Conservation (phyloP, 2,113 vertebrate species). For the Burhinus bistriatus region DNA sequence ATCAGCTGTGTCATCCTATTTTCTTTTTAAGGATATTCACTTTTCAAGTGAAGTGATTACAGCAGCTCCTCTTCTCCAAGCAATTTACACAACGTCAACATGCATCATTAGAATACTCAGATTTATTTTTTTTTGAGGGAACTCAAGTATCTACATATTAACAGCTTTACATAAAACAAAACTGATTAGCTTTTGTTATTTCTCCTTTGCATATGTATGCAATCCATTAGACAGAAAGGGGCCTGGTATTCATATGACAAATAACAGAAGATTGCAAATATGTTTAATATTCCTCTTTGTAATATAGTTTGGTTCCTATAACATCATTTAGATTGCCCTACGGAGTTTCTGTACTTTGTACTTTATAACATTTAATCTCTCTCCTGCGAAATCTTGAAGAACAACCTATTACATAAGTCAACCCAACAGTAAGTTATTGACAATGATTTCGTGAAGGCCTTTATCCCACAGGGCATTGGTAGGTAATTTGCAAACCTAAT, state of each 20-base stretch:
- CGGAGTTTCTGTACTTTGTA: background rate
- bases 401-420: background rate
- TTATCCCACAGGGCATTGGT: background rate
- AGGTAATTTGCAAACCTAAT: background rate
- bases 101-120: background rate
- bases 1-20: background rate
- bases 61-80: background rate
- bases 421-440: background rate
- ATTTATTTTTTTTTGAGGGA: background rate
- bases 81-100: constrained; percentile 1
- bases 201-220: background rate
- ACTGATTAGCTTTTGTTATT: constrained; percentile 42
- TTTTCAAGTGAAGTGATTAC: constrained; percentile 29
- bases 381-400: background rate
- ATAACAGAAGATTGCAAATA: constrained; percentile 19
- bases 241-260: background rate
- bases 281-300: background rate
- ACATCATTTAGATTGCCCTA: background rate
- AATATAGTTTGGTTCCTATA: background rate
- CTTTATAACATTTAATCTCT: constrained; percentile 22
- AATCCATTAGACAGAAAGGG: background rate
- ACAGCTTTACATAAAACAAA: constrained; percentile 42
- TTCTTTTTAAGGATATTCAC: background rate
- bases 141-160: constrained; percentile 25
- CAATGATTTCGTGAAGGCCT: background rate